Evolutionary conservation across 2,797 vertebrate species (phyloP), one percentile per base, ranked within the genome.

Genomic region (Tadarida brasiliensis): DNA sequence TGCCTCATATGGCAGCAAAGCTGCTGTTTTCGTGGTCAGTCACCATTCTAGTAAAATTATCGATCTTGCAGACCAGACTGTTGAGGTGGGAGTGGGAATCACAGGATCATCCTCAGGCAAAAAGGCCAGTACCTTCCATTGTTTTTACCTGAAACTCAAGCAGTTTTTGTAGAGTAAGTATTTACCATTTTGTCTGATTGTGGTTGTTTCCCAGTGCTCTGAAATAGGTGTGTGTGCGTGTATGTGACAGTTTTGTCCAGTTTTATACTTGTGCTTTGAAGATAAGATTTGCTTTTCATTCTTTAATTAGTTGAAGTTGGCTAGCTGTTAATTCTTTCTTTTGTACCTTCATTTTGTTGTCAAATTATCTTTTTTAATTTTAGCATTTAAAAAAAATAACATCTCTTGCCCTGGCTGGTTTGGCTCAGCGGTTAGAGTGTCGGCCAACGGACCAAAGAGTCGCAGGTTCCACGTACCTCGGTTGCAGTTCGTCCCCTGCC

Each of bases 211-310:
- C 44, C 19, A 26, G 22, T 57, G 15, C 24, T 71, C 49, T 76
- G 28, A 89, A 71, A 63, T 78, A 35, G 14, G 16, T 56, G 9
- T 56, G 67, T 77, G 47, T 51, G 59, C 10, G 35, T 87, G 8
- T 73, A 39, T 20, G 16, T 56, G 82, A 82, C 22, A 44, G 1
- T 87, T 87, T n/a, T 59, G 24, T 67, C 17, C 20, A 54, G 39
- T 44, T 94, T 83, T 83, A 51, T 65, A 33, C 17, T 26, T 54
- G 47, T 24, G 35, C 54, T 94, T 80, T 56, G 56, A 30, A 51
- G 28, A 71, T 94, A 30, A 51, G 28, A 71, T 94, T 91, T 63
- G 57, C 65, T 91, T 86, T 65, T 77, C 24, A 80, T 68, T 85
- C 1, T 91, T 59, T 4, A 65, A 47, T 86, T 90, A 39, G 68